Base-by-base conservation (phyloP, 2,888 invertebrate genomes). In the Apamea monoglypha region DNA sequence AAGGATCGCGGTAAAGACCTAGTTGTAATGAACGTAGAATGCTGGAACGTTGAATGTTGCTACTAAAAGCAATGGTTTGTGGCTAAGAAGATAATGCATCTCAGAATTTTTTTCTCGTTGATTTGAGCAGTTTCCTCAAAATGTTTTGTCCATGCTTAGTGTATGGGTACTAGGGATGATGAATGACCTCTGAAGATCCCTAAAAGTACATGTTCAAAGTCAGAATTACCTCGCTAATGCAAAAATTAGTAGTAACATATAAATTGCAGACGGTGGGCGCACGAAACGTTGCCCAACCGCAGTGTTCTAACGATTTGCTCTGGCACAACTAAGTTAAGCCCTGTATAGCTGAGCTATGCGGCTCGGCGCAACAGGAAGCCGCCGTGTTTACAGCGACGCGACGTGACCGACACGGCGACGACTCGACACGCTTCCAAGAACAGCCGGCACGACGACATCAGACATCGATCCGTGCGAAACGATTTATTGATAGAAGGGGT, bases 341-440 rank as follows among this genome's bases (percentile, higher is more conserved):
- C 80, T 80, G 78, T 81, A 73, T 78, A 78, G 59, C 81, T 76
- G 81, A 84, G 86, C 82, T 87, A 84, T 87, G 86, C 86, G 83
- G 83, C 83, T 80, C 86, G 86, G 88, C 89, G 92, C 92, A 92
- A 92, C 92, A 92, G 92, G 92, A 92, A 91, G 89, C 89, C 81
- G 80, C 81, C 78, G 81, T 92, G 92, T 92, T 92, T 92, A 92
- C 91, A 87, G 84, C 84, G 84, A 85, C 89, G 84, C 75, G 82
- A 86, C 87, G 87, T 81, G 79, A 61, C 74, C 88, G 89, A 89
- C 85, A 86, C 88, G 84, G 77, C 63, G 63, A 78, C 87, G 89
- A 87, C 81, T 83, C 86, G 83, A 88, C 84, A 87, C 87, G 84
- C 88, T 90, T 90, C 91, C 83, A 74, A 87, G 86, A 88, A 86